Base-by-base conservation (phyloP, 2,797 vertebrate genomes). In the Muscicapa comitata region DNA sequence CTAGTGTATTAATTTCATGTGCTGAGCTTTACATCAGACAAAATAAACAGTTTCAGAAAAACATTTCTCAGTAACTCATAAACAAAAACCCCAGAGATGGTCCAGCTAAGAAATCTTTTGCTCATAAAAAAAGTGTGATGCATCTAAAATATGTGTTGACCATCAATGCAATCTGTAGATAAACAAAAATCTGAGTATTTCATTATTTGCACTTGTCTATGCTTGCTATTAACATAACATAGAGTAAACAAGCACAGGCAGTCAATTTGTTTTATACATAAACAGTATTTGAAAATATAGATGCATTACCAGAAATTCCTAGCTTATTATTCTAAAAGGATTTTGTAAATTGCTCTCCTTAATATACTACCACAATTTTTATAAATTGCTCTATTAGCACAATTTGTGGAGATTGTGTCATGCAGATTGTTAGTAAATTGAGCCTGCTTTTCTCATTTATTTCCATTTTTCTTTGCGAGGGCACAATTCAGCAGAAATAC, bases 361-460 rank as follows among this genome's bases (percentile, higher is more conserved):
- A 96, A 94, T 87, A 87, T 65, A 90, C 68, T 68, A 87, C 66
- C 61, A 88, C 92, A 94, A 85, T 95, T 96, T 97, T 96, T 92
- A 95, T 95, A 96, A 94, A 94, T 96, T 96, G 86, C 65, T 89
- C 84, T 96, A 95, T 96, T 96, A 96, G 43, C 57, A 90, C 72
- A 93, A 96, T 96, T 96, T 96, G 94, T 96, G 90, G 85, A 96
- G 96, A 97, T 92, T 74, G 59, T 95, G 80, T 86, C 76, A 70
- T 70, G 76, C 40, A 94, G 57, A 88, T 76, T 96, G 76, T 94
- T 94, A 85, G 91, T 74, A 96, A 97, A 95, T 91, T 55, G 78
- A 84, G 57, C 77, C 82, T 79, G n/a, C 7, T 95, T 97, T 96
- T 93, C 71, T 88, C 74, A 73, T 80, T 77, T 84, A 71, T 71